Conservation (phyloP, 2,113 vertebrate genomes). For the Eidolon helvum region DNA sequence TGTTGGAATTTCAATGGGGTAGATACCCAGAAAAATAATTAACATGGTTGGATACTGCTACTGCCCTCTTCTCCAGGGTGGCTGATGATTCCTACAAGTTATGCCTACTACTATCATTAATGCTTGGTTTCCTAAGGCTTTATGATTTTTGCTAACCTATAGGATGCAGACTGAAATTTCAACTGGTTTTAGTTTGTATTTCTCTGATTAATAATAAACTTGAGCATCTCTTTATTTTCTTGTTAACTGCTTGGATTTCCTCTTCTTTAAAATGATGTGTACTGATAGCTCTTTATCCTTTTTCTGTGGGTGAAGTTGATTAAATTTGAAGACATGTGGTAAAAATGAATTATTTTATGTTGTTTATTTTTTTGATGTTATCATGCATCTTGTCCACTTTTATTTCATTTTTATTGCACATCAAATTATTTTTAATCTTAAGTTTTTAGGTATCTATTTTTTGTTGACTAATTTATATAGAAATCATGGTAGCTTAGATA, state of each 20-base stretch:
- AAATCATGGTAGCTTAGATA: neutral
- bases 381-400: neutral
- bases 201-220: neutral
- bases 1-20: neutral
- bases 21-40: neutral
- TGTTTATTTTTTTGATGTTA: neutral
- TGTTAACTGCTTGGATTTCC: neutral
- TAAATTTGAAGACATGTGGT: neutral
- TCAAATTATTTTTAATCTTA: neutral
- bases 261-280: neutral
- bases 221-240: neutral
- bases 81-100: accelerated
- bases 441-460: neutral
- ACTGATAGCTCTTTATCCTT: neutral
- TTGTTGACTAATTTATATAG: neutral
- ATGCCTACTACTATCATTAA: neutral
- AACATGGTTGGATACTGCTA: neutral
- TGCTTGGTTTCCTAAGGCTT: neutral
- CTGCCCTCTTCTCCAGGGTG: neutral
- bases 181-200: neutral
- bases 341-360: neutral
- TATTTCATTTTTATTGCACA: neutral
- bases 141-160: neutral
- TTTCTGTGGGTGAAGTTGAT: neutral
- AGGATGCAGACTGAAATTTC: neutral